Conservation (phyloP, 2,797 vertebrate species). For the Amblyraja radiata region DNA sequence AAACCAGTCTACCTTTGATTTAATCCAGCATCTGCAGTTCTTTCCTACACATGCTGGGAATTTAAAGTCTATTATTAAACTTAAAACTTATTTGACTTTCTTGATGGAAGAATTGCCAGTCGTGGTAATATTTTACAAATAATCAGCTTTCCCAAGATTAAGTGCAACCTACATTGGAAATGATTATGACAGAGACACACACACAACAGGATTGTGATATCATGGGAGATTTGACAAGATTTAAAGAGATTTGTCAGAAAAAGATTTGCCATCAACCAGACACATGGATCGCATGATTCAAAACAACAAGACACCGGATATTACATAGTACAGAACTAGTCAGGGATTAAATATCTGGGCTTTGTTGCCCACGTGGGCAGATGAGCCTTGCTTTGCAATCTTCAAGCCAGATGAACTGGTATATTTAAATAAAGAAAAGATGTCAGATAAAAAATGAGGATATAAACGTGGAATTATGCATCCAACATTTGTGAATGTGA, state of each 20-base stretch:
- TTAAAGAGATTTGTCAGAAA: neutral
- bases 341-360: neutral
- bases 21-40: too few relatives aligned
- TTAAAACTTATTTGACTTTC: neutral
- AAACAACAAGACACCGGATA: neutral
- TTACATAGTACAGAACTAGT: neutral
- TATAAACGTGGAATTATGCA: neutral
- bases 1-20: too few relatives aligned
- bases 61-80: neutral
- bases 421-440: neutral
- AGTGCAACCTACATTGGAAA: neutral
- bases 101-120: neutral
- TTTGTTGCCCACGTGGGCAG: neutral
- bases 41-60: too few relatives aligned
- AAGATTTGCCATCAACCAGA: neutral
- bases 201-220: neutral
- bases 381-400: neutral
- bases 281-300: neutral
- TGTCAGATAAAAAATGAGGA: neutral
- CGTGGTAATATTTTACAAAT: neutral
- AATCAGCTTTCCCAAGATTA: neutral
- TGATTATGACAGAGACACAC: neutral
- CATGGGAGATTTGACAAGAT: neutral
- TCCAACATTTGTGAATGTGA: neutral
- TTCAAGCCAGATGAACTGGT: neutral